These are phyloP conservation scores for Ferdinandea cuprea DNA, from an alignment of 2,888 invertebrate species.

Conservation along the genomic window DNA sequence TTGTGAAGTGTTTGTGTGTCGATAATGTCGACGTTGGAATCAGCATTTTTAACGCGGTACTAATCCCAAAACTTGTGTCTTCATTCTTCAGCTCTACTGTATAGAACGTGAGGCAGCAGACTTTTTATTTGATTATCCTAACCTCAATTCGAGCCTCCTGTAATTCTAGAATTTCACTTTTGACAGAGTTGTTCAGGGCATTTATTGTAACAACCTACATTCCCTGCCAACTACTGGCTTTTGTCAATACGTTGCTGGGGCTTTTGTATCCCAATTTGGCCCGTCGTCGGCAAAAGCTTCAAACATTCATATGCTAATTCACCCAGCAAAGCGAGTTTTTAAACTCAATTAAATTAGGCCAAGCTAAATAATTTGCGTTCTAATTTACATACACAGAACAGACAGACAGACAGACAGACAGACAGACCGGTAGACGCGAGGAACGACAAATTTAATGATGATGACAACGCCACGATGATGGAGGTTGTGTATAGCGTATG, in stretches of 20 bases:
- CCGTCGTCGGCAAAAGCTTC: constrained; percentile 1
- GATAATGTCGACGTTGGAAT: too few species aligned
- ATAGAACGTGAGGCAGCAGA: too few species aligned
- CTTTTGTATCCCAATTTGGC: constrained; percentile 5
- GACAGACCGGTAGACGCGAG: constrained; percentile 7
- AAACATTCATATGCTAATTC: constrained; percentile 11
- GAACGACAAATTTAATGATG: constrained; percentile 17
- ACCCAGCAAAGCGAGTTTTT: background rate
- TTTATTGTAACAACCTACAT: background rate
- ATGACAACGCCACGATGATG: background rate
- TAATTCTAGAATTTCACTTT: background rate
- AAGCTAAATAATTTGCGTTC: constrained; percentile 33
- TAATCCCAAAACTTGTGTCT: too few species aligned
- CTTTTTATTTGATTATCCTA: background rate
- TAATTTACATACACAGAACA: constrained; percentile 9
- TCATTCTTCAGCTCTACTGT: too few species aligned
- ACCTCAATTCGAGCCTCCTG: background rate
- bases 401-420: background rate
- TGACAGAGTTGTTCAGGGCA: background rate
- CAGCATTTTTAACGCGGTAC: too few species aligned
- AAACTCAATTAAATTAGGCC: constrained; percentile 51
- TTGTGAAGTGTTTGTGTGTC: too few species aligned
- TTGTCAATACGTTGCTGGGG: background rate
- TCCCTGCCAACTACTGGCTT: background rate
- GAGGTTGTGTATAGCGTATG: background rate